Evolutionary conservation across 2,113 vertebrate genomes (phyloP), one percentile per base, ranked within the genome.

Genomic region (Percopsis transmontana): DNA sequence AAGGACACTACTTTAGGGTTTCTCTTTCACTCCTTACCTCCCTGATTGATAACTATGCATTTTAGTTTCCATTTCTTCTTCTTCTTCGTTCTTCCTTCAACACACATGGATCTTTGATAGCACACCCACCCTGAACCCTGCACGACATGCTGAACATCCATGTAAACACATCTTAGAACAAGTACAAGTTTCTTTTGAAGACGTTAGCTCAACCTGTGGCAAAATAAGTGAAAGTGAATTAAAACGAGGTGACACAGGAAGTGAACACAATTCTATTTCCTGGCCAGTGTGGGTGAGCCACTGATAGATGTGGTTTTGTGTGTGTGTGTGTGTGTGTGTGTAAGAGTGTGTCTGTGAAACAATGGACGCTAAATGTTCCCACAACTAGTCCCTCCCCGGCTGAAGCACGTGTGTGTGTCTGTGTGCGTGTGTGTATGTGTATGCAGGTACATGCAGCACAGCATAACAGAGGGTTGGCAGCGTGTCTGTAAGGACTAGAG

Each of bases 401-500:
- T 50, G 45, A 58, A 50, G 44, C 52, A 8, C 19, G 16, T 45
- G 48, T 79, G 24, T 38, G 15, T 41, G 56, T 20, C 65, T 27
- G n/a, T 59, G 44, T 27, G 21, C 58, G 51, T 56, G 74, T 77
- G 81, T 86, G 79, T 58, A 42, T 61, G 41, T 65, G 59, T 67
- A 41, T 68, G 56, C 58, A 80, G 73, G 42, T 51, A 33, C 11
- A 20, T 16, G n/a, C n/a, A 41, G 12, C 13, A 5, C 8, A 7
- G 5, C 27, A n/a, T n/a, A 33, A 58, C 41, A 72, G 66, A 81
- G 41, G 54, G 72, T 38, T 62, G 73, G 42, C 5, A 19, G 18
- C 60, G 56, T 63, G 65, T 66, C 47, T 62, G 82, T 78, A 75
- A 71, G 71, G 58, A 70, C 60, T 72, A 42, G 69, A 72, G 61